These are phyloP conservation scores for Ceratina australensis DNA, from an alignment of 1,140 invertebrate genomes.

Conservation along the genomic window DNA sequence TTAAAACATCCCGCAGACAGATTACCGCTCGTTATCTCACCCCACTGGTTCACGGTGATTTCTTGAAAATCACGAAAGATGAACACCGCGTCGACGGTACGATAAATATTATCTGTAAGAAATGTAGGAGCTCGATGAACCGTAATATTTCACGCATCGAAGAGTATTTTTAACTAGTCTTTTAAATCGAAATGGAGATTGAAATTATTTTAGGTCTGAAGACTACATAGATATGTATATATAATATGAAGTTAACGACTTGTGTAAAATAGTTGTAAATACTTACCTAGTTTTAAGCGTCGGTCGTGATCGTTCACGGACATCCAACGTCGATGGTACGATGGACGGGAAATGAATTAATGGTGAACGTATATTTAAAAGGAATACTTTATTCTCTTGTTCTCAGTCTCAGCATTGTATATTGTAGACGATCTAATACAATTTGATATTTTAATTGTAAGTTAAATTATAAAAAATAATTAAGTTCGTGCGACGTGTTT, in stretches of 20 bases:
- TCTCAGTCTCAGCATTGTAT: slow-evolving; percentile 54
- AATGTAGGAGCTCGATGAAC: not conserved
- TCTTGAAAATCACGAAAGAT: not conserved
- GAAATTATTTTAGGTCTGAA: slow-evolving; percentile 22
- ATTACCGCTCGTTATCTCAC: not conserved
- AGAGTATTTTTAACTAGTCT: slow-evolving; percentile 25
- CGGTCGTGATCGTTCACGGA: not conserved
- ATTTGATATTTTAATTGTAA: slow-evolving; percentile 8
- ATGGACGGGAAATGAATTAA: slow-evolving; percentile 26
- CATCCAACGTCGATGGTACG: not conserved
- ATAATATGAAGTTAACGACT: slow-evolving; percentile 13
- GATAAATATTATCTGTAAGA: too few relatives aligned
- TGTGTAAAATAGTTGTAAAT: slow-evolving; percentile 32
- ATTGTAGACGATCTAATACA: slow-evolving; percentile 25
- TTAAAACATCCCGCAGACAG: not conserved
- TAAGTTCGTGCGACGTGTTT: not conserved
- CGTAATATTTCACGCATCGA: slow-evolving; percentile 3
- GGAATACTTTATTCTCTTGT: slow-evolving; percentile 50
- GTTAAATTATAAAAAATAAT: slow-evolving; percentile 13
- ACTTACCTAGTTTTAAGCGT: not conserved
- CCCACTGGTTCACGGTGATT: not conserved
- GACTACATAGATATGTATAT: slow-evolving; percentile 14
- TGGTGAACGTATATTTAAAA: slow-evolving; percentile 11
- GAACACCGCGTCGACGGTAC: not conserved
- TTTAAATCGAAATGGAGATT: not conserved